Evolutionary conservation across 2,797 vertebrate genomes (phyloP).

Genomic region (Phyllotis vaccarum): DNA sequence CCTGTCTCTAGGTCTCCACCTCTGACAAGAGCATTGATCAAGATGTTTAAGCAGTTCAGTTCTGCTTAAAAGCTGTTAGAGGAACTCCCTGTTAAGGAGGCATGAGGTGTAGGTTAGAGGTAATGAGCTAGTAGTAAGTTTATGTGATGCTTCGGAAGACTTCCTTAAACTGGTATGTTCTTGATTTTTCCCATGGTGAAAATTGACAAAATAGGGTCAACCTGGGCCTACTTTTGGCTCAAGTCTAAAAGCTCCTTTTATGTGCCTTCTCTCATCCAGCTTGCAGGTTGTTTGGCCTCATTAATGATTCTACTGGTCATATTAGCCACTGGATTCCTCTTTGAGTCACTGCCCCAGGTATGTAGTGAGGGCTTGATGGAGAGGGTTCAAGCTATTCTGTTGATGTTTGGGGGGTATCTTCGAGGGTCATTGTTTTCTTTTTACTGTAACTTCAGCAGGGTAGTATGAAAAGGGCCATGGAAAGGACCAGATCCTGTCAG

Average conservation of each 20-base stretch:
- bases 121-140: background rate
- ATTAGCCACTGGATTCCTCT: conserved; percentile 96
- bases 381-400: background rate
- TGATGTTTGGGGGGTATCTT: background rate
- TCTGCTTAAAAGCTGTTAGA: conserved; percentile 26
- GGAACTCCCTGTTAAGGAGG: conserved; percentile 5
- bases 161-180: conserved; percentile 20
- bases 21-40: background rate
- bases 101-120: background rate
- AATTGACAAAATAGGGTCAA: conserved; percentile 7
- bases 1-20: background rate
- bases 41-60: background rate
- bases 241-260: background rate
- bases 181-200: conserved; percentile 29
- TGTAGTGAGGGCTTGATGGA: conserved; percentile 59
- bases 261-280: conserved; percentile 87
- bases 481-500: background rate
- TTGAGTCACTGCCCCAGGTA: conserved; percentile 96
- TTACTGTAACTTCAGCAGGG: background rate
- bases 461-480: background rate
- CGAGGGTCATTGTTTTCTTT: background rate
- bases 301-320: conserved; percentile 96
- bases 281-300: conserved; percentile 95
- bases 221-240: background rate
- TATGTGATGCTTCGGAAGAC: conserved; percentile 19